Percentiles rank a stretch among this genome's conserved stretches.
phyloP scores from a whole-genome alignment of 2,113 vertebrate genomes.

The Corapipo altera region DNA sequence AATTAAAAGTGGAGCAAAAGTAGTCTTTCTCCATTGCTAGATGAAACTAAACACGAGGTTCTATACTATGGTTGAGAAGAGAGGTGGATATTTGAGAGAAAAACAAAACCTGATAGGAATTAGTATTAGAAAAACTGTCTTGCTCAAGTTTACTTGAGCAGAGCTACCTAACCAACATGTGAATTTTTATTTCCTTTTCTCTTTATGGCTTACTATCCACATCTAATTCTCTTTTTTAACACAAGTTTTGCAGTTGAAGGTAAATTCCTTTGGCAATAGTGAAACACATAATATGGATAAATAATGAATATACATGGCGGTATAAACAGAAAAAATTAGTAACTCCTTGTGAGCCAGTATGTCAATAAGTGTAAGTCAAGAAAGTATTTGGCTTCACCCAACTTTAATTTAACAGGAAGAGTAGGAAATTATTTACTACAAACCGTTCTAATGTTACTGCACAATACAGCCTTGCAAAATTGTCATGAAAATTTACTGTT shows the following conservation, averaged over 20 bases:
- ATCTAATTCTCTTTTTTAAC: not conserved
- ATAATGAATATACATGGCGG: not conserved
- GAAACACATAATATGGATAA: not conserved
- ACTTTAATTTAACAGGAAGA: not conserved
- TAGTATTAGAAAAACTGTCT: not conserved
- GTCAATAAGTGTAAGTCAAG: not conserved
- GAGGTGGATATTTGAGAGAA: constrained; percentile 20
- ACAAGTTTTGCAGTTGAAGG: not conserved
- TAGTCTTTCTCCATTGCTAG: not conserved
- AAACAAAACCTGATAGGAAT: not conserved
- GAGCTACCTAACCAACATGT: not conserved
- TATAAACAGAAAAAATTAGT: not conserved
- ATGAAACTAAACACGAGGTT: not conserved
- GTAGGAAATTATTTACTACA: not conserved
- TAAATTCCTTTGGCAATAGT: not conserved
- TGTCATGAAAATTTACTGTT: not conserved
- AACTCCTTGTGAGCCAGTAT: not conserved
- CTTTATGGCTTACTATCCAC: not conserved
- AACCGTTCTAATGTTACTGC: constrained; percentile 1
- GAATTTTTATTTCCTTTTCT: not conserved
- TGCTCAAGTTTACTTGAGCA: constrained; percentile 12
- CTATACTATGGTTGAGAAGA: not conserved
- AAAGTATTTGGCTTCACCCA: not conserved
- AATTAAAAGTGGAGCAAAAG: not conserved
- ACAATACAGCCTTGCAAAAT: not conserved